phyloP scores from a whole-genome alignment of 1,140 invertebrate genomes.

The Drosophila punjabiensis region DNA sequence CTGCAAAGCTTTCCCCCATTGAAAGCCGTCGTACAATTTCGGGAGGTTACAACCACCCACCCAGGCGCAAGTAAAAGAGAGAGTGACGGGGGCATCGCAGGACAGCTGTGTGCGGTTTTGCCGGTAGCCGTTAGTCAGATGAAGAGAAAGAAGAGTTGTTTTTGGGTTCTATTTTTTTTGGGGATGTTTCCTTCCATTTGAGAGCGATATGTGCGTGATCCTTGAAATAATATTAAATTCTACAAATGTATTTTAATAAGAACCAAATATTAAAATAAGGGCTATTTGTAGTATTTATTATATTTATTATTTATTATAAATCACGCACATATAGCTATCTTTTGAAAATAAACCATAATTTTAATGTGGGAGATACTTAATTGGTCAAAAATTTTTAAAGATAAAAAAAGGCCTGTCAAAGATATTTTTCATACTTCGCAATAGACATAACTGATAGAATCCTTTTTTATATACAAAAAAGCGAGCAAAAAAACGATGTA shows the following conservation, averaged over 20 bases:
- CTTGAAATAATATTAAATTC: not conserved
- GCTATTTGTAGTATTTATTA: too few species aligned
- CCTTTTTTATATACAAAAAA: too few species aligned
- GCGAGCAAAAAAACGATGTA: too few species aligned
- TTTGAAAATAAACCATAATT: not conserved
- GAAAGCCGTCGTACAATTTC: conserved; percentile 23
- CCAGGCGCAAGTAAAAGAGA: conserved; percentile 2
- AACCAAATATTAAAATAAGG: too few species aligned
- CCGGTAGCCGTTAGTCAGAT: conserved; percentile 56
- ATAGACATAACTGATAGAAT: not conserved
- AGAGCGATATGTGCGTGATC: conserved; percentile 13
- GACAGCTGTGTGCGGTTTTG: conserved; percentile 69
- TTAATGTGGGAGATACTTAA: not conserved
- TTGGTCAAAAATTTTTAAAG: not conserved
- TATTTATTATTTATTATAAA: too few species aligned
- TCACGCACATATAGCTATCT: too few species aligned
- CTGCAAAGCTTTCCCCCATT: conserved; percentile 37
- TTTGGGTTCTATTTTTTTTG: not conserved
- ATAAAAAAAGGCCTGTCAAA: not conserved
- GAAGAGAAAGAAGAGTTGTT: conserved; percentile 15
- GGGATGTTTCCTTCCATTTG: not conserved
- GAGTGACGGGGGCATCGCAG: conserved; percentile 16
- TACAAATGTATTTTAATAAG: too few species aligned
- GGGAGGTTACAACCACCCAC: conserved; percentile 6
- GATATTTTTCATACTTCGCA: not conserved